phyloP scores from a whole-genome alignment of 2,797 vertebrate genomes.

The Pseudochaenichthys georgianus region DNA sequence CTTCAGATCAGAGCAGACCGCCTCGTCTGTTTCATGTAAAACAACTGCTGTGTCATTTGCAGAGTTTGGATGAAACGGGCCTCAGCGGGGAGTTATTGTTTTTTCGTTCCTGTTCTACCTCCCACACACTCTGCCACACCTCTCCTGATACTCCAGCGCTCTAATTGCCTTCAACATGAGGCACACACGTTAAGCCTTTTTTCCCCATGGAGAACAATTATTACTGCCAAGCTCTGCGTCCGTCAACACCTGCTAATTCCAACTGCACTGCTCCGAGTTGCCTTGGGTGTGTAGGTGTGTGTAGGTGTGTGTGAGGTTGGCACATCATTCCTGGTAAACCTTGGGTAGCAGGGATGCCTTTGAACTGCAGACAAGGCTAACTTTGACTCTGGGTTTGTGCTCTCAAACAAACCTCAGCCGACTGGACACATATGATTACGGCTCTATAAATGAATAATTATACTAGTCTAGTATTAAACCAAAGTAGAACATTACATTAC shows the following conservation, averaged over 20 bases:
- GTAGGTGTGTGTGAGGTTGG: conserved; percentile 37
- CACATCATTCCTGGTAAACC: conserved; percentile 33
- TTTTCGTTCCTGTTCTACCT: conserved; percentile 32
- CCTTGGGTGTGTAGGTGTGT: conserved; percentile 28
- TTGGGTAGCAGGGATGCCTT: conserved; percentile 47
- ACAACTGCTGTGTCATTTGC: conserved; percentile 23
- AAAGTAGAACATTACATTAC: not conserved
- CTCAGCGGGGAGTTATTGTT: conserved; percentile 7
- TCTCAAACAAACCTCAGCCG: conserved; percentile 38
- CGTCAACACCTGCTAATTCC: conserved; percentile 64
- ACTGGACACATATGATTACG: not conserved
- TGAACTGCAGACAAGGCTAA: conserved; percentile 42
- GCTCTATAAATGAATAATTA: conserved; percentile 1
- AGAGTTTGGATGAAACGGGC: conserved; percentile 44
- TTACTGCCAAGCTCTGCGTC: conserved; percentile 55
- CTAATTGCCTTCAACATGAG: conserved; percentile 70
- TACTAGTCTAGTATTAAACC: not conserved
- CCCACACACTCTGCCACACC: conserved; percentile 42
- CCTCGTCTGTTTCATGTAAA: conserved; percentile 51
- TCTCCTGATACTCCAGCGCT: conserved; percentile 31
- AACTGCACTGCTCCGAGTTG: conserved; percentile 40
- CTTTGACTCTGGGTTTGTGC: conserved; percentile 30
- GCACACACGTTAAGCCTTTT: conserved; percentile 47
- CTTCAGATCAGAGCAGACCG: conserved; percentile 39
- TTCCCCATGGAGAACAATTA: conserved; percentile 29